Conservation (phyloP, 2,797 vertebrate genomes). For the Esox masquinongy region DNA sequence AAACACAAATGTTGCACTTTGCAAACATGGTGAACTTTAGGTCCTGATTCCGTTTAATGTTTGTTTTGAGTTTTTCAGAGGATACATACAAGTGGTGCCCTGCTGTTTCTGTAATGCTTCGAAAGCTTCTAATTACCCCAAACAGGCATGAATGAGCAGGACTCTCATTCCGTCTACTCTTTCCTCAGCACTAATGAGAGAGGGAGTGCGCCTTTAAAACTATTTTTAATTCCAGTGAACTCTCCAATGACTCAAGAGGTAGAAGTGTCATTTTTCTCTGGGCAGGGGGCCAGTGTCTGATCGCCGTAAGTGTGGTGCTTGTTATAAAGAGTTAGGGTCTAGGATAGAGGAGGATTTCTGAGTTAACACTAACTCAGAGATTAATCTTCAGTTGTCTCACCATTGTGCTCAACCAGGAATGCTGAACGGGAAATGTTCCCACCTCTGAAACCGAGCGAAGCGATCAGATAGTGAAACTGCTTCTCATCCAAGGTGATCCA, state of each 20-base stretch:
- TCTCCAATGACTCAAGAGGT: slow-evolving; percentile 63
- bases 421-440: slow-evolving; percentile 55
- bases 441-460: slow-evolving; percentile 52
- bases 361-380: neutral
- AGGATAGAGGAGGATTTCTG: neutral
- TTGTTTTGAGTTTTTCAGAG: slow-evolving; percentile 46
- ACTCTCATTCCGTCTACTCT: slow-evolving; percentile 61
- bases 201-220: slow-evolving; percentile 58
- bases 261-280: slow-evolving; percentile 59
- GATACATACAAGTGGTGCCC: slow-evolving; percentile 70
- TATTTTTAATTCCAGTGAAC: slow-evolving; percentile 72
- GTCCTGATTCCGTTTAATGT: slow-evolving; percentile 58
- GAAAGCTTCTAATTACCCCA: slow-evolving; percentile 74
- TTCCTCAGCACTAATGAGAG: slow-evolving; percentile 66
- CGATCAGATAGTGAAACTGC: slow-evolving; percentile 50
- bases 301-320: slow-evolving; percentile 51
- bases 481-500: slow-evolving; percentile 57
- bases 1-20: slow-evolving; percentile 40
- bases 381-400: neutral
- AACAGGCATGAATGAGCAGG: slow-evolving; percentile 70
- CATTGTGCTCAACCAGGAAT: slow-evolving; percentile 58
- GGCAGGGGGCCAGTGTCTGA: slow-evolving; percentile 51
- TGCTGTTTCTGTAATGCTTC: slow-evolving; percentile 71
- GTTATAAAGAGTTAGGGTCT: neutral
- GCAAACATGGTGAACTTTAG: slow-evolving; percentile 57